Percentiles rank a stretch among this genome's conserved stretches.
phyloP scores from a whole-genome alignment of 1,140 invertebrate genomes.

The Calliphora vicina region DNA sequence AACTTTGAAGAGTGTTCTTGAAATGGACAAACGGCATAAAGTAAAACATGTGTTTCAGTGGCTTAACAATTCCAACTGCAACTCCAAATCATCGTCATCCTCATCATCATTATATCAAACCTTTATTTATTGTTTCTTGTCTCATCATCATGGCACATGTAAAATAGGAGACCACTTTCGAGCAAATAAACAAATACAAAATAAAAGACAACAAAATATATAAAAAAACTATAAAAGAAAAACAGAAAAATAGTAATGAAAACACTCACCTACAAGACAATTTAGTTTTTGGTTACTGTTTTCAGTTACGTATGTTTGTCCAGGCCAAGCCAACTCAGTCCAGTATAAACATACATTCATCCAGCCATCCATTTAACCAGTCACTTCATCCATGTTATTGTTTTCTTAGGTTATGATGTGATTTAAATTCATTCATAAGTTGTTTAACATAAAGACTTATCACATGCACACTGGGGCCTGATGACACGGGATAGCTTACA shows the following conservation, averaged over 20 bases:
- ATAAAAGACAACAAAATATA: not conserved
- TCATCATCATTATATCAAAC: not conserved
- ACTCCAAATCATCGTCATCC: not conserved
- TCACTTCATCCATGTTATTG: not conserved
- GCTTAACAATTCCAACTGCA: conserved; percentile 20
- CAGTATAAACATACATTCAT: not conserved
- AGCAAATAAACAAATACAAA: not conserved
- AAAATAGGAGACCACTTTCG: conserved; percentile 15
- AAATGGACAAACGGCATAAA: not conserved
- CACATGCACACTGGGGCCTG: not conserved
- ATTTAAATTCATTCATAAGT: conserved; percentile 35
- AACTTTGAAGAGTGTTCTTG: conserved; percentile 7
- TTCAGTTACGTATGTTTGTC: not conserved
- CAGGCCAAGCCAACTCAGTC: not conserved
- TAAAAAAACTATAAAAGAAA: not conserved
- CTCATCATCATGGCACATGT: not conserved
- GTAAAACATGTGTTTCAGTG: conserved; percentile 30
- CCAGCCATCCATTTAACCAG: not conserved
- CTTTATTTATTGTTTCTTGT: not conserved
- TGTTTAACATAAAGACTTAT: conserved; percentile 9
- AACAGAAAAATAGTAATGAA: not conserved
- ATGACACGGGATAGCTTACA: no score
- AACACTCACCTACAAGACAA: conserved; percentile 12
- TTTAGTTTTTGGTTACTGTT: conserved; percentile 16
- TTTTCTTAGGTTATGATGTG: conserved; percentile 33